Base-by-base conservation (phyloP, 2,797 vertebrate genomes). In the Delichon dasypus region DNA sequence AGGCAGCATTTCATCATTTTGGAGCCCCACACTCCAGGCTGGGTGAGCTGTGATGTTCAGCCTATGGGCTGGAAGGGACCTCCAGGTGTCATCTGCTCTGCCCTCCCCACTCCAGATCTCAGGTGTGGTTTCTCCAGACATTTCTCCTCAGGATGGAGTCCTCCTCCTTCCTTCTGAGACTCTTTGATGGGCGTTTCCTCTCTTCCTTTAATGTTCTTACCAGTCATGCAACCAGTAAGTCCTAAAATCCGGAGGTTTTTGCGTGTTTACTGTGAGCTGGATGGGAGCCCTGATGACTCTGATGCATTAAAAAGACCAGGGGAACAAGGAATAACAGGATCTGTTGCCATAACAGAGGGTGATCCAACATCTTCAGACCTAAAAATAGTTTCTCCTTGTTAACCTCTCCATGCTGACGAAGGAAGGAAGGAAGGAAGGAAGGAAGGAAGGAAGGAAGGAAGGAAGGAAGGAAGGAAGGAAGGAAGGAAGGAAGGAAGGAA, bases 271-370 rank as follows among this genome's bases (percentile, higher is more conserved):
- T 72, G 54, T 45, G 29, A 65, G 62, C 73, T 89, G 93, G 84
- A 91, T 16, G 67, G 74, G 79, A 94, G 74, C 86, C 88, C 66
- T 5, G 14, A 42, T 57, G 66, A 80, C 76, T 87, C 16, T 9
- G 72, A 73, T 58, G 58, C 14, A 0, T 80, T 30, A 21, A 47
- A 55, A 64, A 82, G 73, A 34, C 20, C 13, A 9, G 76, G 71
- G 66, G 82, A 95, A 88, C 74, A 58, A 42, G 61, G 57, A 82
- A 88, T 29, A 86, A 92, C 76, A 84, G 27, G 9, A 18, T 54
- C n/a, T 0, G 88, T 91, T 91, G 90, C 89, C 85, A 94, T 93
- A 91, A 92, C 93, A 95, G 38, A 91, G 48, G n/a, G 25, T 45
- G 65, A 88, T 47, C 66, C 84, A 94, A 76, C 66, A 82, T n/a